Evolutionary conservation across 1,140 invertebrate genomes (phyloP).

Genomic region (Cyrtorhinus lividipennis): DNA sequence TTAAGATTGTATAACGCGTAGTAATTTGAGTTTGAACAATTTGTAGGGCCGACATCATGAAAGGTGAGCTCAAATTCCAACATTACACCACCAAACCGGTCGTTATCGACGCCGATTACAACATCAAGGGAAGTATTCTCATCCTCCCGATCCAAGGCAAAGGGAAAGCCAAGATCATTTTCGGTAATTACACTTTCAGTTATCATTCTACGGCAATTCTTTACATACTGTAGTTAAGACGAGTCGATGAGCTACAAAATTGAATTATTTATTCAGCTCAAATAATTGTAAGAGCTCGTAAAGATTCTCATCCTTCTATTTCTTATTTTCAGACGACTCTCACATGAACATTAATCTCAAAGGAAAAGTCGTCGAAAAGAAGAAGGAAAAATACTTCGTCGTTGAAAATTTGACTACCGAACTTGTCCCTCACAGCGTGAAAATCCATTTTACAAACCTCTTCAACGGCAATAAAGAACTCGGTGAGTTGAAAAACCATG

Average conservation of each 20-base stretch:
- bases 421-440: conserved; percentile 30
- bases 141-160: conserved; percentile 38
- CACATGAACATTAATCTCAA: conserved; percentile 20
- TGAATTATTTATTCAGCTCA: background rate
- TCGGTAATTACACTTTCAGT: conserved; percentile 25
- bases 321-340: conserved; percentile 19
- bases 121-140: conserved; percentile 34
- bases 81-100: conserved; percentile 27
- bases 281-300: too few species aligned
- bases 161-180: conserved; percentile 28
- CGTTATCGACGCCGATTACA: conserved; percentile 32
- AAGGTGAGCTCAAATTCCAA: conserved; percentile 25
- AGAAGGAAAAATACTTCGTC: conserved; percentile 16
- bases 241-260: too few species aligned
- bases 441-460: conserved; percentile 44
- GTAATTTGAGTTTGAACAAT: too few species aligned
- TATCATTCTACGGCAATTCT: too few species aligned
- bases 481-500: conserved; percentile 21
- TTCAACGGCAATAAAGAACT: conserved; percentile 38
- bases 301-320: background rate
- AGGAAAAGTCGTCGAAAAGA: conserved; percentile 22
- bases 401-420: conserved; percentile 9
- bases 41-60: conserved; percentile 26
- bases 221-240: too few species aligned
- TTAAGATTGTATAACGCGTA: too few species aligned